Conservation (phyloP, 2,797 vertebrate species). For the Syngnathus rostellatus region DNA sequence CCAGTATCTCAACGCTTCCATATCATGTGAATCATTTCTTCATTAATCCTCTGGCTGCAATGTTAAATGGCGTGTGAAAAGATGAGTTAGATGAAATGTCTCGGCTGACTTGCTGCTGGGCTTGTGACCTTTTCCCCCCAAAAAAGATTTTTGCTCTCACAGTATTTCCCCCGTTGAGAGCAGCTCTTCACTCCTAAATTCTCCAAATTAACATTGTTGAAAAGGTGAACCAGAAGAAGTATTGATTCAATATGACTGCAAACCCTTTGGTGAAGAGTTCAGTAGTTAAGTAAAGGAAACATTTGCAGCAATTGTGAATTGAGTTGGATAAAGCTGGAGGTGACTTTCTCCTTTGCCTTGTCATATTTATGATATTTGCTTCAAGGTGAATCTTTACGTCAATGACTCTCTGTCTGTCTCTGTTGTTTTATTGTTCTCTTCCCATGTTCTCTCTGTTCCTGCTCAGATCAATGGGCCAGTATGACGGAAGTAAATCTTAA, state of each 20-base stretch:
- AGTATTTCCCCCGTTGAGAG: not conserved
- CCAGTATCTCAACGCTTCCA: no score
- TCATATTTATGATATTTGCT: constrained; percentile 10
- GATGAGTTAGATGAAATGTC: not conserved
- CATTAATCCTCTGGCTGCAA: not conserved
- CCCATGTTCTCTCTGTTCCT: constrained; percentile 18
- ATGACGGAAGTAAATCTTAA: constrained; percentile 55
- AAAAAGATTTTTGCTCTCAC: not conserved
- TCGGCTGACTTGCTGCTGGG: not conserved
- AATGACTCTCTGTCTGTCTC: constrained; percentile 33
- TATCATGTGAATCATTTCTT: no score
- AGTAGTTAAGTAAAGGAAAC: not conserved
- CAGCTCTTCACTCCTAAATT: not conserved
- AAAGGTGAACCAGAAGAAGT: not conserved
- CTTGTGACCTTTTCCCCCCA: not conserved
- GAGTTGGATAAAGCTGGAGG: constrained; percentile 16
- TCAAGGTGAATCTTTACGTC: constrained; percentile 42
- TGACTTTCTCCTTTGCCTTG: constrained; percentile 19
- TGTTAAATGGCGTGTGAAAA: not conserved
- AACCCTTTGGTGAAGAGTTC: not conserved
- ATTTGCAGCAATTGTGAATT: no score
- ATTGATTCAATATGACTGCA: not conserved
- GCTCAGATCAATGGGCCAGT: constrained; percentile 54
- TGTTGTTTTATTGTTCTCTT: constrained; percentile 11
- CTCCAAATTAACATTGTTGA: not conserved